phyloP scores from a whole-genome alignment of 2,113 vertebrate species.

The Eulemur rufifrons region DNA sequence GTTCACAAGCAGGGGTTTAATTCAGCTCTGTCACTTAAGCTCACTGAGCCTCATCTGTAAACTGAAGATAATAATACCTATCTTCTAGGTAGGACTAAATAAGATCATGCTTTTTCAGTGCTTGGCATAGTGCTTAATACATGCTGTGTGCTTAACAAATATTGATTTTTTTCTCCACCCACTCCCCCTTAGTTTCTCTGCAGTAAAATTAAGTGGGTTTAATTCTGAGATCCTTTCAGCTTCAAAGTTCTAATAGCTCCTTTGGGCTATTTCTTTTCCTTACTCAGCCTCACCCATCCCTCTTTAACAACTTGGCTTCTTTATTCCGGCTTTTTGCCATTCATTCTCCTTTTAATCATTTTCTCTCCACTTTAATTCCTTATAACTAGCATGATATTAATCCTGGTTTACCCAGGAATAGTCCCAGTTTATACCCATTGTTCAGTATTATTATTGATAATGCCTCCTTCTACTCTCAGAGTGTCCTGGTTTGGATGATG shows the following conservation, averaged over 20 bases:
- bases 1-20: neutral
- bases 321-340: neutral
- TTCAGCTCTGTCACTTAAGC: neutral
- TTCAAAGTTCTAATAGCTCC: neutral
- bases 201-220: neutral
- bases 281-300: neutral
- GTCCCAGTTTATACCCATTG: neutral
- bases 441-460: neutral
- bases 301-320: neutral
- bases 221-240: conserved; percentile 4
- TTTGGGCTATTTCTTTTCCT: neutral
- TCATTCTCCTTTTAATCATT: neutral
- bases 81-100: neutral
- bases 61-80: neutral
- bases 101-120: neutral
- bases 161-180: neutral
- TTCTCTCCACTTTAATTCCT: neutral
- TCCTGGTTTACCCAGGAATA: neutral
- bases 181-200: neutral
- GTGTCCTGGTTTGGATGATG: neutral
- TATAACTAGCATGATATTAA: neutral
- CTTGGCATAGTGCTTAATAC: neutral
- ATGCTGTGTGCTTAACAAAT: neutral
- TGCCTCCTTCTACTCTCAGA: neutral
- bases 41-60: neutral